These are phyloP conservation scores for Megaptera novaeangliae DNA, from an alignment of 2,113 vertebrate genomes.

Conservation along the genomic window DNA sequence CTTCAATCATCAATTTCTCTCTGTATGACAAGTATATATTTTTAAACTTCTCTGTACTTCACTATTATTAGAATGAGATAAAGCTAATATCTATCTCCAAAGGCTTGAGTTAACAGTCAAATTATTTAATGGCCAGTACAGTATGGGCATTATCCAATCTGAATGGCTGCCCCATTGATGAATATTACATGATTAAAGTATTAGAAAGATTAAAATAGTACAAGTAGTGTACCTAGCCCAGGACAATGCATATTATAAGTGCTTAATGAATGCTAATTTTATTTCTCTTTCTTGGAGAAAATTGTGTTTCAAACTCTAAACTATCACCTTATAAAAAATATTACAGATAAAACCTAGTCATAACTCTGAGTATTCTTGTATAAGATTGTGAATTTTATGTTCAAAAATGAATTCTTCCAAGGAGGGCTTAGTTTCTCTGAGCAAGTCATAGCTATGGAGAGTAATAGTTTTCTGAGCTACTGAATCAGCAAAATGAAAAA, in stretches of 20 bases:
- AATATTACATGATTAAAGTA: constrained; percentile 20
- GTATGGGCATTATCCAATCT: neutral
- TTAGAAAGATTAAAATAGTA: neutral
- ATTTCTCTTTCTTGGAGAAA: neutral
- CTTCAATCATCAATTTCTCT: neutral
- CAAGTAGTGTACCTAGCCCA: neutral
- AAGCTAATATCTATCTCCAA: neutral
- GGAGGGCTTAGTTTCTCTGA: neutral
- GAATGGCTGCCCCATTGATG: neutral
- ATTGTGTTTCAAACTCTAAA: neutral
- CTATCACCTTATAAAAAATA: neutral
- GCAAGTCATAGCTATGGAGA: neutral
- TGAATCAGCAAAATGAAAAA: constrained; percentile 34
- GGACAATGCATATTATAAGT: neutral
- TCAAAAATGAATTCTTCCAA: neutral
- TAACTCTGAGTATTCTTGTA: neutral
- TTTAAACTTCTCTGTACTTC: neutral
- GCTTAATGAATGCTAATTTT: neutral
- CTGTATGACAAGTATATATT: neutral
- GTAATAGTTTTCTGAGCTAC: neutral
- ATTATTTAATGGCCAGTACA: neutral
- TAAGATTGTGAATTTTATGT: neutral
- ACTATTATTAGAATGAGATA: neutral
- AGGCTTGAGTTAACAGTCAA: neutral
- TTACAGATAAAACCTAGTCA: neutral